Evolutionary conservation across 2,113 vertebrate genomes (phyloP).

Genomic region (Chaetops frenatus): DNA sequence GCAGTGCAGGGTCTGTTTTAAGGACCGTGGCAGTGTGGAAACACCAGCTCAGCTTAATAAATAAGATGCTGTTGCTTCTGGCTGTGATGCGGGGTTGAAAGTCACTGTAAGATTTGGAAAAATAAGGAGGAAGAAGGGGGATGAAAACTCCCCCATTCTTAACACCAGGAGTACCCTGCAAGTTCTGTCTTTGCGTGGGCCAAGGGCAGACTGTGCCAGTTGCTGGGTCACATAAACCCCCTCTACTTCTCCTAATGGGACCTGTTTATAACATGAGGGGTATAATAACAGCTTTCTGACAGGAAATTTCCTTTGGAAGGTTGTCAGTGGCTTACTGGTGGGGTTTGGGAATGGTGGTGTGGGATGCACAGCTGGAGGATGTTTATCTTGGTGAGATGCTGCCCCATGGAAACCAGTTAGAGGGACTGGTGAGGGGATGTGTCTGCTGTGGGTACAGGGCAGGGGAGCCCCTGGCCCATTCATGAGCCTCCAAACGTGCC

Average conservation of each 20-base stretch:
- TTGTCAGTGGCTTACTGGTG: not conserved
- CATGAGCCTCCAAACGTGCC: fast-evolving
- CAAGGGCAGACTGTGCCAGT: fast-evolving
- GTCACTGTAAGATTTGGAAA: not conserved
- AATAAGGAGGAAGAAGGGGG: not conserved
- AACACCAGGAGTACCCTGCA: not conserved
- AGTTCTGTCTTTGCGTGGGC: not conserved
- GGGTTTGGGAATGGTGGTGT: not conserved
- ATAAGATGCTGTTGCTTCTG: not conserved
- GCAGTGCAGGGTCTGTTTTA: too few relatives aligned
- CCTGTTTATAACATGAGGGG: not conserved
- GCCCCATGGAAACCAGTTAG: fast-evolving
- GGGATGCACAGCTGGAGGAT: not conserved
- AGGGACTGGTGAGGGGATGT: not conserved
- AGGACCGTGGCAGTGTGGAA: fast-evolving
- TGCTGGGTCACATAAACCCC: not conserved
- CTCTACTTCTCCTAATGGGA: not conserved
- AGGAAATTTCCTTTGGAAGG: not conserved
- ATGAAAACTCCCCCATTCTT: not conserved
- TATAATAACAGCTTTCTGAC: not conserved
- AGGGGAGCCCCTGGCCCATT: not conserved
- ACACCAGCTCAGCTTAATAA: not conserved
- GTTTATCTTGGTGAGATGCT: not conserved
- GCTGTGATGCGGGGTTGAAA: not conserved
- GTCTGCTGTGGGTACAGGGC: not conserved